phyloP scores from a whole-genome alignment of 2,888 invertebrate genomes.

The Frankliniella fusca region DNA sequence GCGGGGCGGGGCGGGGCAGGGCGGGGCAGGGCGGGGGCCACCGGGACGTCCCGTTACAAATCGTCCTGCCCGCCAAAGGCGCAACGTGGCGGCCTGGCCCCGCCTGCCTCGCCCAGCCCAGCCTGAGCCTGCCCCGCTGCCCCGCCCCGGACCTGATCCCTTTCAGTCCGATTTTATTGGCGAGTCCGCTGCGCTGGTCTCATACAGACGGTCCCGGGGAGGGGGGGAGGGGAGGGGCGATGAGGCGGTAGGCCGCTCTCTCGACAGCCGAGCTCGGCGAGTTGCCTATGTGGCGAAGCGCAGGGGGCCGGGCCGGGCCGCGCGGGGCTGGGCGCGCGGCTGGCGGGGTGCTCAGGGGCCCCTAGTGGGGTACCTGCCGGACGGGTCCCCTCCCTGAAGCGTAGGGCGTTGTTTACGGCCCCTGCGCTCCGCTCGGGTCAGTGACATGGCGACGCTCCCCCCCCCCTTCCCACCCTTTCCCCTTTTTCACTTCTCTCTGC shows the following conservation, averaged over 20 bases:
- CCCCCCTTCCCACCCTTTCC: neutral
- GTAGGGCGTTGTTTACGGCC: no score
- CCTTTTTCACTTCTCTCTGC: no score
- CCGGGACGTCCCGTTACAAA: neutral
- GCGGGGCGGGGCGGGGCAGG: neutral
- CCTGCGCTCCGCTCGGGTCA: neutral
- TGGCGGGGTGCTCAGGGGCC: no score
- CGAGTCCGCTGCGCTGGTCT: no score
- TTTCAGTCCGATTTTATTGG: neutral
- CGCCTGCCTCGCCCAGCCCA: neutral
- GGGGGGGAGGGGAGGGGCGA: no score
- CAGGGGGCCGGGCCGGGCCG: neutral
- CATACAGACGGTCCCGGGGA: no score
- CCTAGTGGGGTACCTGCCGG: no score
- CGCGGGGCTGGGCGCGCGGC: neutral
- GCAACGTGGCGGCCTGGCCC: neutral
- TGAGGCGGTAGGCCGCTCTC: neutral
- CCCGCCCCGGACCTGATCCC: neutral
- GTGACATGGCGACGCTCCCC: neutral
- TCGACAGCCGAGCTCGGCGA: neutral
- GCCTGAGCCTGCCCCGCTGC: neutral
- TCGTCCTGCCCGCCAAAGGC: neutral
- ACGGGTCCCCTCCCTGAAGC: no score
- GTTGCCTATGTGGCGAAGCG: neutral
- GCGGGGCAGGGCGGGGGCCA: no score